Conservation (phyloP, 2,113 vertebrate species). For the Myodes glareolus region DNA sequence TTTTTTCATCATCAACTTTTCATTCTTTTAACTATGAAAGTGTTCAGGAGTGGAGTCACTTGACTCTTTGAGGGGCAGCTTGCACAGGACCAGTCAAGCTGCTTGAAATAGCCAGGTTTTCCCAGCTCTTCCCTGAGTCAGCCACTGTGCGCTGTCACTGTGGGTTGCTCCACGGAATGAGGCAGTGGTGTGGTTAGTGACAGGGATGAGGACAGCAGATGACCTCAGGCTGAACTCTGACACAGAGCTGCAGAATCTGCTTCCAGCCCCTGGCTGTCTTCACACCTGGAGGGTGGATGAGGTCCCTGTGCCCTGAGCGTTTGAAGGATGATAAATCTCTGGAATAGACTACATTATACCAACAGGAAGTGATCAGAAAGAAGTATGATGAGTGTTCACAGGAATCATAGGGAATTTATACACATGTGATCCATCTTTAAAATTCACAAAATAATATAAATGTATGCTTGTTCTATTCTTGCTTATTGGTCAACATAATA, state of each 20-base stretch:
- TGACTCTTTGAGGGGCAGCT: background rate
- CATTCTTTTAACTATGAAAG: background rate
- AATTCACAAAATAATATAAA: background rate
- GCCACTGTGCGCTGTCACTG: background rate
- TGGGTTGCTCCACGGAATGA: rapidly evolving
- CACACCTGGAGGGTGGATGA: background rate
- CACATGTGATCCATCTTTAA: background rate
- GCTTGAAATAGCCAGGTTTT: background rate
- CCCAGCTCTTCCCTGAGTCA: background rate
- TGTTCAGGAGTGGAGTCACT: background rate
- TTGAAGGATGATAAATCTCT: background rate
- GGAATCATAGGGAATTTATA: background rate
- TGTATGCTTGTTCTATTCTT: background rate
- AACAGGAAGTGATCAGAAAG: background rate
- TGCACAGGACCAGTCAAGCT: background rate
- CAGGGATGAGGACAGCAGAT: background rate
- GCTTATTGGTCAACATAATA: background rate
- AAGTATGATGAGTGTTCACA: background rate
- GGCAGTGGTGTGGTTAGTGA: background rate
- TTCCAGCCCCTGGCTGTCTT: background rate
- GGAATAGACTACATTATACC: background rate
- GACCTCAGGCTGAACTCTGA: background rate
- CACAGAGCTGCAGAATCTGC: background rate
- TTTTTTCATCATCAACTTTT: background rate
- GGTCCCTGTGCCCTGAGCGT: background rate